A percentile compares a stretch with the other conserved stretches of the same genome.
Evolutionary conservation across 2,113 vertebrate species (phyloP).

Genomic region (Calidris pygmaea): DNA sequence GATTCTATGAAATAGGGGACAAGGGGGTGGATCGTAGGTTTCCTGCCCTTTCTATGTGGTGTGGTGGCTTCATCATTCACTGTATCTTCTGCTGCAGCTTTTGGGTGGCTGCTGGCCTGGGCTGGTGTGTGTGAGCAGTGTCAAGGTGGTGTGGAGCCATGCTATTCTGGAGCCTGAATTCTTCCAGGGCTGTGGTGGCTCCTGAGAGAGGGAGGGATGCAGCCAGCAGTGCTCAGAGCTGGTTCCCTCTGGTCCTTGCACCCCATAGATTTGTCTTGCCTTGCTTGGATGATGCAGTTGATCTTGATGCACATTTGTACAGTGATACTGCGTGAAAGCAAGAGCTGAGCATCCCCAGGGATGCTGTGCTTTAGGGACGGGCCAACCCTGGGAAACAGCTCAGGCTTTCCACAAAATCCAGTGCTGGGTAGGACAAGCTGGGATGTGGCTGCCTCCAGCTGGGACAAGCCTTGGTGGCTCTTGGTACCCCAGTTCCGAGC

Average conservation of each 20-base stretch:
- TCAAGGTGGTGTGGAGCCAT: background rate
- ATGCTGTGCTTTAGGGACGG: accelerated
- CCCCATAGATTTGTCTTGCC: background rate
- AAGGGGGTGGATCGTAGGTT: background rate
- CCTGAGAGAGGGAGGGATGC: background rate
- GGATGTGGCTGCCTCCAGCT: background rate
- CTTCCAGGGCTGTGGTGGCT: background rate
- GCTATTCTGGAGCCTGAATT: background rate
- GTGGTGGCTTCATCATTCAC: accelerated
- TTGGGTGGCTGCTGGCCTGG: accelerated
- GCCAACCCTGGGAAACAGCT: background rate
- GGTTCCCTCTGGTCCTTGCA: background rate
- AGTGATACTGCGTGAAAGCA: accelerated
- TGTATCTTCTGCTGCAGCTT: background rate
- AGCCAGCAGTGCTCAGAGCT: background rate
- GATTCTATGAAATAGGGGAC: background rate
- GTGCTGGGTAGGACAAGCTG: background rate
- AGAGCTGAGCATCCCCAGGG: background rate
- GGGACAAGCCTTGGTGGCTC: background rate
- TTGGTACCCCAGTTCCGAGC: background rate
- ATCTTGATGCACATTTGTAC: background rate
- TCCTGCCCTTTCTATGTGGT: accelerated
- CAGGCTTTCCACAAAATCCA: background rate
- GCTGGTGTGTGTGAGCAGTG: accelerated
- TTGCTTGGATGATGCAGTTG: accelerated